These are phyloP conservation scores for Drosophila infuscata DNA, from an alignment of 2,888 invertebrate genomes.

Conservation along the genomic window DNA sequence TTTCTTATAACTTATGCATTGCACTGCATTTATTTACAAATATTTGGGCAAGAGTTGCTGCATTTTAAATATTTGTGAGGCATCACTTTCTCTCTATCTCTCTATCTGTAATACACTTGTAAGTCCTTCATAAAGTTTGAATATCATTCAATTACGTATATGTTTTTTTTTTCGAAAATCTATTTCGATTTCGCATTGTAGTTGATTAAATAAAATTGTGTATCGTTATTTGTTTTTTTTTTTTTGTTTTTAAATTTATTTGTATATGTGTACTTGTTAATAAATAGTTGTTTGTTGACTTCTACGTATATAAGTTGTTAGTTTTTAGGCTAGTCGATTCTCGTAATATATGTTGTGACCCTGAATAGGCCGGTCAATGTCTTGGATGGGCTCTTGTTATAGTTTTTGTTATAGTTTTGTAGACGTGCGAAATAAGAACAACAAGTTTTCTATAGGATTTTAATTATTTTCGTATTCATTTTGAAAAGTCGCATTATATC, in stretches of 20 bases:
- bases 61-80: slow-evolving; percentile 21
- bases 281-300: slow-evolving; percentile 62
- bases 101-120: slow-evolving; percentile 32
- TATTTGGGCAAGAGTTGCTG: slow-evolving; percentile 31
- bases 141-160: slow-evolving; percentile 81
- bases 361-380: slow-evolving; percentile 51
- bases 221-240: slow-evolving; percentile 29
- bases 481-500: slow-evolving; percentile 78
- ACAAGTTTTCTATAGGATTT: slow-evolving; percentile 49
- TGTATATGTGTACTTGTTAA: slow-evolving; percentile 50
- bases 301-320: slow-evolving; percentile 67
- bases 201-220: slow-evolving; percentile 53
- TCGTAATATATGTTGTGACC: slow-evolving; percentile 50
- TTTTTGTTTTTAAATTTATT: slow-evolving; percentile 32
- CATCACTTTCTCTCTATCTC: slow-evolving; percentile 1
- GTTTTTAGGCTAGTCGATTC: slow-evolving; percentile 53
- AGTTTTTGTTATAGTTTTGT: slow-evolving; percentile 36
- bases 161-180: slow-evolving; percentile 36
- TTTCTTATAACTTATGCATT: slow-evolving; percentile 46
- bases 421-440: slow-evolving; percentile 46
- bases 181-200: slow-evolving; percentile 18
- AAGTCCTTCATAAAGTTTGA: slow-evolving; percentile 61
- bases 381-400: slow-evolving; percentile 78
- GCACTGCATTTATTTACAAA: slow-evolving; percentile 57
- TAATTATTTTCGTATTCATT: slow-evolving; percentile 72